These are phyloP conservation scores for Sebastes baramenuke DNA, from an alignment of 2,797 vertebrate genomes.

Conservation along the genomic window DNA sequence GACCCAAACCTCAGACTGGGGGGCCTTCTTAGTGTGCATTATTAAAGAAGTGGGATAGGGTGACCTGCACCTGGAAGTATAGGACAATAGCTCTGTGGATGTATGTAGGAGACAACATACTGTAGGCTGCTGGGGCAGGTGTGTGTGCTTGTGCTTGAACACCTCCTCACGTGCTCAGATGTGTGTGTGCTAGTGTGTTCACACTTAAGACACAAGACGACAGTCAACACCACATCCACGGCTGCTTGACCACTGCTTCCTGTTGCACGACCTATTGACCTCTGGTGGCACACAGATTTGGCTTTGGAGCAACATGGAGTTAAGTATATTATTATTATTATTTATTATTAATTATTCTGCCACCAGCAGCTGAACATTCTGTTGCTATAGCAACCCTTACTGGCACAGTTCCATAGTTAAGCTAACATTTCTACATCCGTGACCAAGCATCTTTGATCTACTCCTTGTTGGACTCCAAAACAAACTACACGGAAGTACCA, in stretches of 20 bases:
- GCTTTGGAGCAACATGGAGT: neutral
- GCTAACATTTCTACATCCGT: neutral
- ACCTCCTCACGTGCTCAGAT: neutral
- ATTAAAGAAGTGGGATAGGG: constrained; percentile 80
- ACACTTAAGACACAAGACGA: constrained; percentile 6
- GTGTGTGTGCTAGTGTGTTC: neutral
- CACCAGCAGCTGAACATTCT: neutral
- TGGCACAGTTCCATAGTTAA: neutral
- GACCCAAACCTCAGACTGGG: constrained; percentile 73
- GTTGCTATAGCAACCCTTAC: neutral
- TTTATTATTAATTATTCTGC: neutral
- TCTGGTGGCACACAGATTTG: constrained; percentile 3
- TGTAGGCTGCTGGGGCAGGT: neutral
- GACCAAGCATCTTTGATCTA: neutral
- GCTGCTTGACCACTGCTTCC: neutral
- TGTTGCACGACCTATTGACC: neutral
- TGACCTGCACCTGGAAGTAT: constrained; percentile 76
- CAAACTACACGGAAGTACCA: no score
- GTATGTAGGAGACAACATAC: constrained; percentile 47
- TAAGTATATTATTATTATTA: neutral
- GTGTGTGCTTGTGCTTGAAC: neutral
- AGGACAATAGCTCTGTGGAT: constrained; percentile 63
- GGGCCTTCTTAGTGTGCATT: constrained; percentile 81
- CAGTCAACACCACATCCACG: neutral
- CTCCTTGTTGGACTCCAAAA: neutral